A percentile compares a stretch with the other conserved stretches of the same genome.
Conservation (phyloP, 2,797 vertebrate genomes). For the Staurois parvus region DNA sequence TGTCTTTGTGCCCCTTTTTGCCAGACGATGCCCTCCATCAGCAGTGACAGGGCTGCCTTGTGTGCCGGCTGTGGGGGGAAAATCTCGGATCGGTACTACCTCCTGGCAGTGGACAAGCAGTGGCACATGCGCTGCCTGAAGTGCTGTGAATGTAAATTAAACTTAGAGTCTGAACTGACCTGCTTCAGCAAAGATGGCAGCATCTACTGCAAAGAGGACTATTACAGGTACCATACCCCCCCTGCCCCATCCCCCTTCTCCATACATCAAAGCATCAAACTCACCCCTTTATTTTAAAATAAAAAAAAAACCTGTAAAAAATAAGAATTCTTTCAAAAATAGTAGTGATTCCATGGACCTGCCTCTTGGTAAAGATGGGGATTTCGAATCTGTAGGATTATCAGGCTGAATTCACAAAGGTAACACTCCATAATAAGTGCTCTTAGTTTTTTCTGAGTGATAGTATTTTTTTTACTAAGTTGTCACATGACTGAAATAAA, state of each 20-base stretch:
- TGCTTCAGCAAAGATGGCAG: constrained; percentile 98
- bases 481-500: no score
- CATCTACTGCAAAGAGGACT: constrained; percentile 99
- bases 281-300: no score
- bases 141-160: constrained; percentile 97
- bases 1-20: constrained; percentile 48
- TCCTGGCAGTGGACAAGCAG: constrained; percentile 98
- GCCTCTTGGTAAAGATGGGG: no score
- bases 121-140: constrained; percentile 99
- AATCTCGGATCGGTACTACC: constrained; percentile 97
- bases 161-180: constrained; percentile 98
- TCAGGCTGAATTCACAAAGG: no score
- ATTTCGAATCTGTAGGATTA: no score
- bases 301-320: no score
- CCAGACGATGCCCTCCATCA: constrained; percentile 92
- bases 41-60: constrained; percentile 90
- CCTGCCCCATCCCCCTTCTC: background rate
- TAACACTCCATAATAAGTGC: no score
- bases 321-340: no score
- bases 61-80: constrained; percentile 96
- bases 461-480: no score
- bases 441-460: no score
- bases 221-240: constrained; percentile 87
- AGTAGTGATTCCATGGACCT: no score
- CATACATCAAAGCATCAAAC: no score